Evolutionary conservation across 2,113 vertebrate genomes (phyloP).

Genomic region (Anoplopoma fimbria): DNA sequence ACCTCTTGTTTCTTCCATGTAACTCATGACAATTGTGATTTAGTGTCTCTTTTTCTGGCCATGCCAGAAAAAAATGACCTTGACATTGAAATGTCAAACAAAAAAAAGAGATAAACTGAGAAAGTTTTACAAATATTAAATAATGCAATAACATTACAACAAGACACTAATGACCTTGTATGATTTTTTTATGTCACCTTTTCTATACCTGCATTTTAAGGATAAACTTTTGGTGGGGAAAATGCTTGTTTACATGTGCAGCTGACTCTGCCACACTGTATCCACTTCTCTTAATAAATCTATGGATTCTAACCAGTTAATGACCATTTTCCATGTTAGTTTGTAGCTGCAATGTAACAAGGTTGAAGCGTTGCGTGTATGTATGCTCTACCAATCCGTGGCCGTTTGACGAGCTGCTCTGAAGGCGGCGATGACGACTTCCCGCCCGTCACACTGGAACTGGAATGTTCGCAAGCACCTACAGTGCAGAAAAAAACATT

Average conservation of each 20-base stretch:
- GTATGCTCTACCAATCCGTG: constrained; percentile 63
- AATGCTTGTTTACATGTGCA: background rate
- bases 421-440: background rate
- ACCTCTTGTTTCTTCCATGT: background rate
- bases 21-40: background rate
- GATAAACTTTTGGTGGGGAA: background rate
- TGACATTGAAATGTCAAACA: background rate
- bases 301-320: background rate
- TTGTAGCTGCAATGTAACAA: background rate
- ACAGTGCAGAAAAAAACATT: constrained; percentile 7
- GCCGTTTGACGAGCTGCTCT: constrained; percentile 60
- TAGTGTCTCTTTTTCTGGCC: background rate
- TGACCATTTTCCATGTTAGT: background rate
- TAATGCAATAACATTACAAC: background rate
- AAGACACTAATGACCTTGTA: background rate
- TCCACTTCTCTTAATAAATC: background rate
- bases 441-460: background rate
- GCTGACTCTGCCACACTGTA: background rate
- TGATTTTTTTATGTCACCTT: background rate
- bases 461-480: constrained; percentile 32
- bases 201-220: background rate
- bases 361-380: background rate
- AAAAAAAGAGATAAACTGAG: background rate
- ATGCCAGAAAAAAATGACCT: too few relatives aligned
- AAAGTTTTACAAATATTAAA: background rate